Evolutionary conservation across 92 coral and sea anemone genomes (phyloP), one percentile per base, ranked within the genome.

Genomic region (Actinostola sp.): DNA sequence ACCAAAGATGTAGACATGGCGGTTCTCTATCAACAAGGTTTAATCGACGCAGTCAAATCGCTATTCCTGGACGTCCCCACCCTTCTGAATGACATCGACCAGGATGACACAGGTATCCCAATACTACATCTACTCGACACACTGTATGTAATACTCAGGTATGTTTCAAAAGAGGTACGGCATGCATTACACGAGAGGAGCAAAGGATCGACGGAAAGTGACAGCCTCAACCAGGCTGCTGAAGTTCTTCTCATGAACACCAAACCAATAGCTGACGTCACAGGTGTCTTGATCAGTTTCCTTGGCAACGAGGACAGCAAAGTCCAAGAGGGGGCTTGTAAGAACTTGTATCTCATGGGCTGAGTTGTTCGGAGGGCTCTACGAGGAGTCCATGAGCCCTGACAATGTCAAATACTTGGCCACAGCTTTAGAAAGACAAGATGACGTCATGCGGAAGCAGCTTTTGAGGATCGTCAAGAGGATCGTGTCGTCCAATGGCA

Each of bases 121-220:
- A 44, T 95, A 26, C 77, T 95, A 23, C 92, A 97, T 0, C 80
- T 95, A 2, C 88, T 95, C 8, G 99, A 95, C 48, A 80, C 89
- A 28, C 83, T 95, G 28, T 84, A 83, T 66, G 88, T 53, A 66
- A 86, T 88, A 21, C 66, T 95, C 48, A 95, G 86, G 63, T 85
- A 69, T 79, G 89, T 92, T 26, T 91, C 99, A 2, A 91, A 89
- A 62, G 99, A 89, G 62, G 99, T 95, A 44, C 99, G 99, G 55
- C 89, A 82, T 57, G 99, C 97, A n/a, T 75, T 95, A 25, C 99
- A 85, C 32, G 90, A 93, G 9, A 95, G 89, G 70, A 77, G 78
- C 10, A 87, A 84, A 56, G 92, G 86, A 1, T 65, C 62, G 1
- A 52, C 84, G 0, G 79, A 75, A 32, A 75, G 73, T 29, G 84